These are phyloP conservation scores for Halotydeus destructor DNA, from an alignment of 1,140 invertebrate genomes.

Conservation along the genomic window DNA sequence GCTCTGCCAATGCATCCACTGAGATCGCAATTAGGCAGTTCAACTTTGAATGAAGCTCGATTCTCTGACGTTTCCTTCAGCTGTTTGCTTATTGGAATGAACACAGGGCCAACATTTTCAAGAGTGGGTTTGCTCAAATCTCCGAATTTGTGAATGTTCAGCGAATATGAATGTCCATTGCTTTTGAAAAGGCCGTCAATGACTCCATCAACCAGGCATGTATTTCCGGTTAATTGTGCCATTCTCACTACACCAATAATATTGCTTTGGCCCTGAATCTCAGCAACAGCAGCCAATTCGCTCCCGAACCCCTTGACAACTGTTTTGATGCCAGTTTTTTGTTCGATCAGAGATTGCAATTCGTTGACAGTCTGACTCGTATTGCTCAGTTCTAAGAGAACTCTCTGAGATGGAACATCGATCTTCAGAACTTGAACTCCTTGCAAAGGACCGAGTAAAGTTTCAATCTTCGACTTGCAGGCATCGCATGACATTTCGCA, in stretches of 20 bases:
- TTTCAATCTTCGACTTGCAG: conserved; percentile 6
- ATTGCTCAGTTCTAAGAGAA: conserved; percentile 7
- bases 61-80: not conserved
- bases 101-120: conserved; percentile 5
- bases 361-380: conserved; percentile 4
- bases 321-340: conserved; percentile 3
- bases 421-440: conserved; percentile 5
- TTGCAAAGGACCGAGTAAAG: not conserved
- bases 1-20: conserved; percentile 7
- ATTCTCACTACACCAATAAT: conserved; percentile 13
- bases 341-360: conserved; percentile 9
- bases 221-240: conserved; percentile 3
- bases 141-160: conserved; percentile 18
- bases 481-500: conserved; percentile 9
- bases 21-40: conserved; percentile 11
- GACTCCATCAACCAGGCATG: conserved; percentile 13
- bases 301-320: conserved; percentile 11
- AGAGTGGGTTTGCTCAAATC: conserved; percentile 9
- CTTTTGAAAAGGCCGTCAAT: conserved; percentile 9
- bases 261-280: conserved; percentile 2
- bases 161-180: not conserved
- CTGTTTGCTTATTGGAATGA: not conserved
- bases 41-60: conserved; percentile 4
- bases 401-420: conserved; percentile 6
- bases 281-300: conserved; percentile 5